These are phyloP conservation scores for Zaprionus bogoriensis DNA, from an alignment of 2,888 invertebrate species.

Conservation along the genomic window DNA sequence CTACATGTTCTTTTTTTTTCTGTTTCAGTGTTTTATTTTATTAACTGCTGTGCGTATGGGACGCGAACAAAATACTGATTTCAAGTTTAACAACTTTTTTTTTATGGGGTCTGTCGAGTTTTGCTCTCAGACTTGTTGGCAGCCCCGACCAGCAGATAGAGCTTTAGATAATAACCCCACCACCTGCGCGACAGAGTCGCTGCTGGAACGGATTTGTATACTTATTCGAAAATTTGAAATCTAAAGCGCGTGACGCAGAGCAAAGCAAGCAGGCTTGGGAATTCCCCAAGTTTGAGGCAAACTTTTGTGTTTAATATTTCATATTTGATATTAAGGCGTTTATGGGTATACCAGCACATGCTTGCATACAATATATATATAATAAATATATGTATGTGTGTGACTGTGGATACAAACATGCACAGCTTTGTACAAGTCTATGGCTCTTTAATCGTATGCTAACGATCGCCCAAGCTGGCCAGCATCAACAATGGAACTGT, in stretches of 20 bases:
- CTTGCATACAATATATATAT: conserved; percentile 7
- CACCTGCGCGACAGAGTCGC: conserved; percentile 11
- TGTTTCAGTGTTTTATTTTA: conserved; percentile 11
- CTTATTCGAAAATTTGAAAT: conserved; percentile 27
- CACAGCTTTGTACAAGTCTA: conserved; percentile 10
- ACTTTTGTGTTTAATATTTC: conserved; percentile 59
- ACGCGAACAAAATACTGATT: conserved; percentile 23
- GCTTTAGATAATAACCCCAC: conserved; percentile 33
- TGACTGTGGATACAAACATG: not conserved
- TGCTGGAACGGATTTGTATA: conserved; percentile 33
- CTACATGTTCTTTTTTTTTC: not conserved
- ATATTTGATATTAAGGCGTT: conserved; percentile 35
- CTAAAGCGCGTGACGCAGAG: conserved; percentile 62
- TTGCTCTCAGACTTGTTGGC: conserved; percentile 56
- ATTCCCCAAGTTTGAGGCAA: conserved; percentile 69
- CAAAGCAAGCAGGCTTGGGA: conserved; percentile 41
- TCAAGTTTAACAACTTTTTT: conserved; percentile 53
- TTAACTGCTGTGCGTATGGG: conserved; percentile 5
- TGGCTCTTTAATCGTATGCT: conserved; percentile 65
- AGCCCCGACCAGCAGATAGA: conserved; percentile 31
- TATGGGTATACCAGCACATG: conserved; percentile 18
- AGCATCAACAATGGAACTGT: conserved; percentile 51
- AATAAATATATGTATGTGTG: conserved; percentile 7
- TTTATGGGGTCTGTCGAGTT: conserved; percentile 25
- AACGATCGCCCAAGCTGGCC: conserved; percentile 65